phyloP scores from a whole-genome alignment of 1,140 invertebrate species.

The Zaprionus tsacasi region DNA sequence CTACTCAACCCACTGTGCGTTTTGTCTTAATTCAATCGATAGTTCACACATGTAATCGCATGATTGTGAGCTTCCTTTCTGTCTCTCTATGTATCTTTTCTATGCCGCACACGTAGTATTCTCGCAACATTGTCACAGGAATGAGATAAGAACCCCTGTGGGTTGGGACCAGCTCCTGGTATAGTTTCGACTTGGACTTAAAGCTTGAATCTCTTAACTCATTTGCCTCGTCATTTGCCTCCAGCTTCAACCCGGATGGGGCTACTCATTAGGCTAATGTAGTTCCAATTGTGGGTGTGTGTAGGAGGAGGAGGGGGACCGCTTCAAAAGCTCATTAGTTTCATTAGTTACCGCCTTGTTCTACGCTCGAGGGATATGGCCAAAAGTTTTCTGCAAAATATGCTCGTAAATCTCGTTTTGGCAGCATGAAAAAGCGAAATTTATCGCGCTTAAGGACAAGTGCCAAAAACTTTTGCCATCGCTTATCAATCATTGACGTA shows the following conservation, averaged over 20 bases:
- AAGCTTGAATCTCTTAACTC: conserved; percentile 66
- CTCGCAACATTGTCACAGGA: conserved; percentile 54
- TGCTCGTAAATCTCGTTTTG: conserved; percentile 76
- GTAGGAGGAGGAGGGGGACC: not conserved
- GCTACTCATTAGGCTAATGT: conserved; percentile 74
- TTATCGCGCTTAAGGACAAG: conserved; percentile 74
- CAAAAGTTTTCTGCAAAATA: conserved; percentile 75
- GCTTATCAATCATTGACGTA: conserved; percentile 75
- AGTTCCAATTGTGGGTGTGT: conserved; percentile 17
- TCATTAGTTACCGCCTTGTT: conserved; percentile 66
- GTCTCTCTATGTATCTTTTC: conserved; percentile 20
- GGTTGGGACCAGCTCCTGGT: not conserved
- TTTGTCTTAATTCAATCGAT: conserved; percentile 81
- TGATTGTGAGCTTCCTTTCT: conserved; percentile 73
- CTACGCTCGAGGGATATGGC: conserved; percentile 11
- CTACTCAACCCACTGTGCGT: conserved; percentile 20
- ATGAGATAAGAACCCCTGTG: too few relatives aligned
- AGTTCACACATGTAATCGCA: conserved; percentile 81
- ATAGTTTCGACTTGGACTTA: conserved; percentile 48
- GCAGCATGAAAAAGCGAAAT: conserved; percentile 70
- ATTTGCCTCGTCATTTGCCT: conserved; percentile 57
- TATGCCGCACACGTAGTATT: conserved; percentile 70
- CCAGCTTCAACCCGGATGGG: not conserved
- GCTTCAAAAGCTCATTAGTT: conserved; percentile 69
- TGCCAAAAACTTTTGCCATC: conserved; percentile 68